A percentile compares a stretch with the other conserved stretches of the same genome.
Conservation (phyloP, 2,113 vertebrate species). For the Brienomyrus brachyistius region DNA sequence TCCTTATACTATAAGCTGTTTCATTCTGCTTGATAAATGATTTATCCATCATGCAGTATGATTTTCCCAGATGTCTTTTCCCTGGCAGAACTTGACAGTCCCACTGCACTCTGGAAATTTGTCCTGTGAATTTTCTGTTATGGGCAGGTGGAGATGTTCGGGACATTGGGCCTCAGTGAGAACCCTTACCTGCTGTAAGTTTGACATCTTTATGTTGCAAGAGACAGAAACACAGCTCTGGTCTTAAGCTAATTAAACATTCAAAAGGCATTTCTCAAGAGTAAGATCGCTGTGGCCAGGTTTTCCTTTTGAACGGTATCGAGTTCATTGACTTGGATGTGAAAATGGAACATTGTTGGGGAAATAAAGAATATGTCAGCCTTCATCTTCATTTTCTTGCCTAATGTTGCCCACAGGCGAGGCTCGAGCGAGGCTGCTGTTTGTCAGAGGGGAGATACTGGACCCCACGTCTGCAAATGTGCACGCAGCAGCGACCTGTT, state of each 20-base stretch:
- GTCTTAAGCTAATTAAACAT: background rate
- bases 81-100: background rate
- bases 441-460: background rate
- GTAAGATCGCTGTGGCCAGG: background rate
- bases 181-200: background rate
- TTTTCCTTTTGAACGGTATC: background rate
- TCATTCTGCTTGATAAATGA: conserved; percentile 47
- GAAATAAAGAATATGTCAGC: background rate
- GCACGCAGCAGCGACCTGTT: background rate
- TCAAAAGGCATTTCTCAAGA: background rate
- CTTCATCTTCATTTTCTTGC: background rate
- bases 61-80: conserved; percentile 10
- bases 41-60: conserved; percentile 35
- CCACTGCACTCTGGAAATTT: background rate
- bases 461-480: background rate
- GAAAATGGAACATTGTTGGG: background rate
- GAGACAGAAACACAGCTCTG: background rate
- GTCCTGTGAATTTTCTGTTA: background rate
- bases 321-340: background rate
- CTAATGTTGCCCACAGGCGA: background rate
- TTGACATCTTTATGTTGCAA: background rate
- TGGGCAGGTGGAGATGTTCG: background rate
- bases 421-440: background rate
- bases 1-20: conserved; percentile 39
- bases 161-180: background rate